phyloP scores from a whole-genome alignment of 2,888 invertebrate species.

The Merodon equestris region DNA sequence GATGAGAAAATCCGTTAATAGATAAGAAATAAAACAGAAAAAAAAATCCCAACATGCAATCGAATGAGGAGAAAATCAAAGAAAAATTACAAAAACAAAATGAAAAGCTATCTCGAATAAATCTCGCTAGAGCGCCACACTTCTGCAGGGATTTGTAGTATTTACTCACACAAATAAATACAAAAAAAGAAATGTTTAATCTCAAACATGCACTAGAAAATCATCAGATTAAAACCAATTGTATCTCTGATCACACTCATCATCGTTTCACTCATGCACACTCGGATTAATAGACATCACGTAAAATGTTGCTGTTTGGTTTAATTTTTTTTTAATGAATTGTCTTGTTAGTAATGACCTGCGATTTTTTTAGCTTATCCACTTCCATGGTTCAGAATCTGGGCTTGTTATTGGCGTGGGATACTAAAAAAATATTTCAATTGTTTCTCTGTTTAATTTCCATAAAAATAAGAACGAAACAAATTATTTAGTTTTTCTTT shows the following conservation, averaged over 20 bases:
- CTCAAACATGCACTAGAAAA: conserved; percentile 37
- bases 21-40: too few species aligned
- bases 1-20: too few species aligned
- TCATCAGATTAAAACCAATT: conserved; percentile 61
- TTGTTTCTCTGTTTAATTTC: conserved; percentile 27
- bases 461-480: conserved; percentile 49
- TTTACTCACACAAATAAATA: too few species aligned
- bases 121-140: too few species aligned
- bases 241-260: conserved; percentile 49
- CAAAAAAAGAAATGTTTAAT: not conserved
- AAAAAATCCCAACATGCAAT: too few species aligned
- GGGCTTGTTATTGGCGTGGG: conserved; percentile 93
- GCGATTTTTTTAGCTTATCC: conserved; percentile 81
- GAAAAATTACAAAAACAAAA: too few species aligned
- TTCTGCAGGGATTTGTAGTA: too few species aligned
- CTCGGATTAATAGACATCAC: conserved; percentile 43
- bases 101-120: too few species aligned
- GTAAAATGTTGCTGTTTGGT: too few species aligned
- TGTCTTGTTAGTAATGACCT: conserved; percentile 78
- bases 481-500: conserved; percentile 56
- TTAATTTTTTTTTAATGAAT: conserved; percentile 65
- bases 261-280: conserved; percentile 52
- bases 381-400: conserved; percentile 94
- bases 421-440: conserved; percentile 82
- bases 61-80: too few species aligned